Conservation (phyloP, 2,888 invertebrate genomes). For the Cephus sareptanus region DNA sequence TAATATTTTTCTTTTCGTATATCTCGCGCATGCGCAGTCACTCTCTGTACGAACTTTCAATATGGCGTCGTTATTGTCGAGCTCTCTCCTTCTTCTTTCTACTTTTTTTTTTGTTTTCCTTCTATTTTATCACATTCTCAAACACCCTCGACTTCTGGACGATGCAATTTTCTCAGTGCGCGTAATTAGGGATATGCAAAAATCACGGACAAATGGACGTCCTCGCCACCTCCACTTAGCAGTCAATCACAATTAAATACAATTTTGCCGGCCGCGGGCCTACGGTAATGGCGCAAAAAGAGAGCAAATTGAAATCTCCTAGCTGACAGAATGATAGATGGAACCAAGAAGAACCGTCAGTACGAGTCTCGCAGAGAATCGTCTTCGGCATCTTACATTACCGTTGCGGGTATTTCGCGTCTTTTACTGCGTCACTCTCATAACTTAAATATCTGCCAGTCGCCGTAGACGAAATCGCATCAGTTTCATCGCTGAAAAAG, state of each 20-base stretch:
- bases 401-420: neutral
- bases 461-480: neutral
- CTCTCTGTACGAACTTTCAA: neutral
- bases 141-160: neutral
- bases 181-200: conserved; percentile 51
- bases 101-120: too few species aligned
- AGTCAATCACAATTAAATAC: conserved; percentile 65
- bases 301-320: conserved; percentile 64
- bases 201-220: conserved; percentile 50
- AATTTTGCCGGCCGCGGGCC: conserved; percentile 56
- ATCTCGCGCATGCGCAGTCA: neutral
- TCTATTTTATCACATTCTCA: neutral
- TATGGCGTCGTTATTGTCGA: neutral
- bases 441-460: neutral
- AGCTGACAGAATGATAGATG: conserved; percentile 63
- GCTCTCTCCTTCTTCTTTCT: too few species aligned
- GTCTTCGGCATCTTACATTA: neutral
- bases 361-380: neutral
- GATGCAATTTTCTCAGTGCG: conserved; percentile 20
- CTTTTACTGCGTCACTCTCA: neutral
- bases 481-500: neutral
- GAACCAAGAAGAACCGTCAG: conserved; percentile 14
- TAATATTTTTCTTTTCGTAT: neutral
- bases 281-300: conserved; percentile 59
- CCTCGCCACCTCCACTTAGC: conserved; percentile 55